Base-by-base conservation (phyloP, 23 tunicate species). In the Botrylloides violaceus region DNA sequence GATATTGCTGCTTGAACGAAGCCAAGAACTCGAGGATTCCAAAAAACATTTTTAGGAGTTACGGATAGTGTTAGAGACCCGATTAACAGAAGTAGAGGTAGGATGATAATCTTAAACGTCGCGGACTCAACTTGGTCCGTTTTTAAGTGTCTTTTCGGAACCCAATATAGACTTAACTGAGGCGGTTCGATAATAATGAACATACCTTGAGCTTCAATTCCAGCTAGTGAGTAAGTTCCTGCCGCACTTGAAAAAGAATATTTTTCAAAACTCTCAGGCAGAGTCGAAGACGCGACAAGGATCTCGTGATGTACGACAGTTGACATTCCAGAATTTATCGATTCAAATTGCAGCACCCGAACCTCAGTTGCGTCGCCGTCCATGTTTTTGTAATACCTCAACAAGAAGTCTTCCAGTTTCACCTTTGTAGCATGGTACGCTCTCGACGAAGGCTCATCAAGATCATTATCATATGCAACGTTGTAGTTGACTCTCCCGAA, bases 291-390 rank as follows among this genome's bases (percentile, higher is more conserved):
- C 26, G 23, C 29, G 35, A 63, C 29, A 33, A 63, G 9, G 3
- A 63, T 31, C 29, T 63, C 70, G 36, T 63, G 70, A 28, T 63
- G 70, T 27, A 63, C 35, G 7, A 63, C 36, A 3, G 70, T 63
- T 31, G 12, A 27, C 12, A 34, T 3, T 12, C 70, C 70, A 3
- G 35, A 63, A 63, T 63, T 23, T 28, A 3, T 63, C 4, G 70
- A 63, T 28, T 29, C 70, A 29, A 63, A 63, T 31, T 63, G 36
- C 18, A 63, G 70, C 3, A 63, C 70, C 35, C 33, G 26, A 4
- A 63, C 7, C 6, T 31, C 36, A 3, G 5, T 3, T 3, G 35
- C 70, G 70, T 63, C 70, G 4, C 34, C 70, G 7, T 34, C 70
- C 18, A 27, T 29, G 7, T 26, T 6, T 4, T 63, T 26, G 35